Percentiles rank a stretch among this genome's conserved stretches.
These are phyloP conservation scores for Magallana gigas DNA, from an alignment of 1,140 invertebrate species.

Conservation along the genomic window DNA sequence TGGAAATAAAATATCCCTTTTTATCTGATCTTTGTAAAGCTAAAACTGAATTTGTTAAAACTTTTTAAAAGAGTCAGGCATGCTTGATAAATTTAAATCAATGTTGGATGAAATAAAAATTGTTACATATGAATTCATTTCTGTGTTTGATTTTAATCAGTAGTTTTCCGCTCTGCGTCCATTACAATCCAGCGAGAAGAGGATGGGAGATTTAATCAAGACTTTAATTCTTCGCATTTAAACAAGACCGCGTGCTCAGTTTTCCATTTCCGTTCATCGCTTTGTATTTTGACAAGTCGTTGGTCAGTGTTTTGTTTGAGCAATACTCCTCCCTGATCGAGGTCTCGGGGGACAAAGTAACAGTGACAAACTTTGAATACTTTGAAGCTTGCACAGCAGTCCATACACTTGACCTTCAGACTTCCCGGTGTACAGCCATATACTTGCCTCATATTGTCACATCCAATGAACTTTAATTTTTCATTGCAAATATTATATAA, in stretches of 20 bases:
- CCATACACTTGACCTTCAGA: too few relatives aligned
- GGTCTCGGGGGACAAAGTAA: too few relatives aligned
- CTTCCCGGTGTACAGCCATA: too few relatives aligned
- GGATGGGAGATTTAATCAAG: conserved; percentile 6
- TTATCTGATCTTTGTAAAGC: conserved; percentile 21
- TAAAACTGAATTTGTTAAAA: background rate
- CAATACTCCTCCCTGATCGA: too few relatives aligned
- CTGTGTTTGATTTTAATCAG: conserved; percentile 23
- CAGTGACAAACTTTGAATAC: too few relatives aligned
- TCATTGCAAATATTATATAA: too few relatives aligned
- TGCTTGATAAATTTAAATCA: conserved; percentile 38
- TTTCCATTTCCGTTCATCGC: conserved; percentile 17
- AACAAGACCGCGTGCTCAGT: background rate
- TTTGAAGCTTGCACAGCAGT: too few relatives aligned
- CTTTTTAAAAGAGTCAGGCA: background rate
- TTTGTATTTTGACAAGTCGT: too few relatives aligned
- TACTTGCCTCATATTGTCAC: too few relatives aligned
- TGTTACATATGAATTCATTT: conserved; percentile 21
- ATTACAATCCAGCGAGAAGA: conserved; percentile 21
- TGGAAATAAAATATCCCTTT: conserved; percentile 13
- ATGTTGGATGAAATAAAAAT: conserved; percentile 32
- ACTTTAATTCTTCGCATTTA: conserved; percentile 29
- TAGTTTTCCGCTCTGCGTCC: conserved; percentile 3
- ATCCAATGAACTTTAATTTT: too few relatives aligned
- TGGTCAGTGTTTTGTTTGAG: too few relatives aligned